These are phyloP conservation scores for Cylindroiulus punctatus DNA, from an alignment of 2,888 invertebrate genomes.

Conservation along the genomic window DNA sequence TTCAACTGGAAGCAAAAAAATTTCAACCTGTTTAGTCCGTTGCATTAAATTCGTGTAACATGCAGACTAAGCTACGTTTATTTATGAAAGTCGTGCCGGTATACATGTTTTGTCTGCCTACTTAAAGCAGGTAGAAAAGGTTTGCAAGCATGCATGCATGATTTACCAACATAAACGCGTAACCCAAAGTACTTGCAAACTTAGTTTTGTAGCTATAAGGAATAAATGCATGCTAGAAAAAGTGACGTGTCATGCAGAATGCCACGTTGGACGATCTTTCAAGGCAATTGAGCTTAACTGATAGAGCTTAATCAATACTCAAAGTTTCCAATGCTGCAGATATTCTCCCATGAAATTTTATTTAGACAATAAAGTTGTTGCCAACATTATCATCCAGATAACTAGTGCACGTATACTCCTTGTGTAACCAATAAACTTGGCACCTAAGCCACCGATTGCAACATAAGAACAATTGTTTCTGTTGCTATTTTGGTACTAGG, in stretches of 20 bases:
- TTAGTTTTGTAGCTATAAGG: background rate
- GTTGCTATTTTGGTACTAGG: no score
- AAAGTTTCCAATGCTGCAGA: background rate
- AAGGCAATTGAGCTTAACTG: background rate
- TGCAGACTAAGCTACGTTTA: no score
- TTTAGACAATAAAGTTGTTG: background rate
- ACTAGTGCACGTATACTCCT: background rate
- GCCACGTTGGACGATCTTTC: background rate
- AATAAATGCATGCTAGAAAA: background rate
- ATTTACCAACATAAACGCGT: no score
- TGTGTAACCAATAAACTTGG: constrained; percentile 3
- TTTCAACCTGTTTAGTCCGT: no score
- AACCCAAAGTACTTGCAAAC: no score
- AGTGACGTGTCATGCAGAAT: constrained; percentile 11
- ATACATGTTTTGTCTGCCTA: no score
- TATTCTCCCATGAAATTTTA: background rate
- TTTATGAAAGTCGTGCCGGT: no score
- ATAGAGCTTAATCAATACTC: background rate
- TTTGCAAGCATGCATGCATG: no score
- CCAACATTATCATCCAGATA: background rate
- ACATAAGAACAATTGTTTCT: background rate
- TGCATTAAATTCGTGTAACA: no score
- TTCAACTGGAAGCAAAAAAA: no score
- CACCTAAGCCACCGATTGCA: background rate
- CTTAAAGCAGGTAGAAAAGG: no score